Percentiles rank a stretch among this genome's conserved stretches.
Conservation (phyloP, 2,797 vertebrate genomes). For the Chelidonichthys spinosus region DNA sequence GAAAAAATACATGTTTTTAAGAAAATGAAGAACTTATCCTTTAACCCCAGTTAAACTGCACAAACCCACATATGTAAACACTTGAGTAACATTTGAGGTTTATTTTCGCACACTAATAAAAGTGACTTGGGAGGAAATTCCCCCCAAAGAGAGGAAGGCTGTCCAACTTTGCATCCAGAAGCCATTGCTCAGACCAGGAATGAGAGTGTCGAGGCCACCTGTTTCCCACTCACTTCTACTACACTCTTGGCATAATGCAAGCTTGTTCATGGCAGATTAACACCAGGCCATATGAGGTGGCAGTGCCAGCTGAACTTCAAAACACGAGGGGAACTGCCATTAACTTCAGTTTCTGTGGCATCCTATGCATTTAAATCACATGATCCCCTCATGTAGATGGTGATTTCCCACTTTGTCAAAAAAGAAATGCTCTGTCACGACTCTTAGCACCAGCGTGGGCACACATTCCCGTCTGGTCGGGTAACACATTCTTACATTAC, state of each 20-base stretch:
- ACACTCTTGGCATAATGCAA: constrained; percentile 77
- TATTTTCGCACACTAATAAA: constrained; percentile 65
- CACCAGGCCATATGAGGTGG: constrained; percentile 80
- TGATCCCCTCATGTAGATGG: constrained; percentile 86
- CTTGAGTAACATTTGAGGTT: constrained; percentile 56
- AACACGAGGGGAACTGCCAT: constrained; percentile 76
- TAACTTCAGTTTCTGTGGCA: constrained; percentile 81
- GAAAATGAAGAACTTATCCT: constrained; percentile 22
- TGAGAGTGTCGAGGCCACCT: constrained; percentile 78
- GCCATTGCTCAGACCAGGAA: constrained; percentile 50
- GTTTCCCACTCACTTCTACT: constrained; percentile 80
- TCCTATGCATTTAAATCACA: constrained; percentile 90
- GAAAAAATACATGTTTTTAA: not conserved
- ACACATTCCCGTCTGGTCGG: constrained; percentile 82
- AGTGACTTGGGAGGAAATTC: constrained; percentile 57
- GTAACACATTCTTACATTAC: constrained; percentile 81
- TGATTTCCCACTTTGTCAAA: constrained; percentile 86
- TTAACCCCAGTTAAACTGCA: constrained; percentile 17
- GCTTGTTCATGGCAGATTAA: constrained; percentile 85
- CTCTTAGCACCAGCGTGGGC: constrained; percentile 78
- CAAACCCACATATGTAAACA: constrained; percentile 49
- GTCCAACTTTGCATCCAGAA: constrained; percentile 64
- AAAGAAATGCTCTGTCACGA: constrained; percentile 72
- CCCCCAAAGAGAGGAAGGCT: constrained; percentile 53
- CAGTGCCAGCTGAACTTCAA: constrained; percentile 86